Evolutionary conservation across 2,113 vertebrate species (phyloP).

Genomic region (Baryphthengus martii): DNA sequence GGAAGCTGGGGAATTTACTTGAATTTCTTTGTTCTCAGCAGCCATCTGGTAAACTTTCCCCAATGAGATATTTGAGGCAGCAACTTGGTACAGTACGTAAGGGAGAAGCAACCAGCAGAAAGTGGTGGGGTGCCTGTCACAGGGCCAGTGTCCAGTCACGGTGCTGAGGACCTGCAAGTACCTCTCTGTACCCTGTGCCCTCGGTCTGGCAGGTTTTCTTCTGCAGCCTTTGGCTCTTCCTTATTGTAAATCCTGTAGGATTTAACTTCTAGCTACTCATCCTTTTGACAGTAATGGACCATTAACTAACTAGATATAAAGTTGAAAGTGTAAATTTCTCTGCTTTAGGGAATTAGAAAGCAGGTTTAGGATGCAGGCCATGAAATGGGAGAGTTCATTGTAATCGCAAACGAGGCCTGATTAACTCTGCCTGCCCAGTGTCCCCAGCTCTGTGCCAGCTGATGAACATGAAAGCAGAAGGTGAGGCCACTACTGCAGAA

Average conservation of each 20-base stretch:
- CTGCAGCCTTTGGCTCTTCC: not conserved
- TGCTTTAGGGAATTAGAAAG: constrained; percentile 38
- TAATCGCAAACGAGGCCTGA: constrained; percentile 9
- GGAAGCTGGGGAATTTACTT: not conserved
- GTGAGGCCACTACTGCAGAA: not conserved
- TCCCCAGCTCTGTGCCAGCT: not conserved
- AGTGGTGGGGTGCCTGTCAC: not conserved
- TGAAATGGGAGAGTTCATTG: constrained; percentile 37
- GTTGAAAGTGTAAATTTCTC: constrained; percentile 62
- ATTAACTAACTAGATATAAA: constrained; percentile 68
- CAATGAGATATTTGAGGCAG: not conserved
- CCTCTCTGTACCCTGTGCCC: not conserved
- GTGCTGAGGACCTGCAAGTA: not conserved
- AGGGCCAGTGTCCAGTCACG: not conserved
- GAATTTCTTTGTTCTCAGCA: not conserved
- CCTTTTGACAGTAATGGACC: constrained; percentile 70
- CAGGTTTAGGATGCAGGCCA: constrained; percentile 63
- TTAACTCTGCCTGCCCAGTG: not conserved
- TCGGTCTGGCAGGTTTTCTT: not conserved
- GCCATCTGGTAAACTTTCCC: not conserved
- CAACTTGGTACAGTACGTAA: too few relatives aligned
- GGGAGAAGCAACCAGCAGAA: not conserved
- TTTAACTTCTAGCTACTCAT: constrained; percentile 59
- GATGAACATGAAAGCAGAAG: not conserved
- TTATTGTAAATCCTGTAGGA: constrained; percentile 45